Conservation (phyloP, 2,888 invertebrate genomes). For the Polymixis flavicincta region DNA sequence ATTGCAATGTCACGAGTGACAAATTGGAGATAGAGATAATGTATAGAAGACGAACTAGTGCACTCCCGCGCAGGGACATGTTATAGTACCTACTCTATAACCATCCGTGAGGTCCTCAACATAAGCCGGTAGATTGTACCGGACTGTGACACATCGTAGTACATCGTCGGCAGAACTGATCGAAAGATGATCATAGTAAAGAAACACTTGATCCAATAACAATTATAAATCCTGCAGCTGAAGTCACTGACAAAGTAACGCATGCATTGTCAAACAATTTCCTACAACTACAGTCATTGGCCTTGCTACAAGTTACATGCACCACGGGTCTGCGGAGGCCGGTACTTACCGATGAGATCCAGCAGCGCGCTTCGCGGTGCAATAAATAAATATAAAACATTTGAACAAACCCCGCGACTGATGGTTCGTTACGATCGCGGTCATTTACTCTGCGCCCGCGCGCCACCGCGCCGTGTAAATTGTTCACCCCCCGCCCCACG, state of each 20-base stretch:
- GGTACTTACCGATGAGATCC: background rate
- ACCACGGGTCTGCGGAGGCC: background rate
- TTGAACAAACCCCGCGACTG: constrained; percentile 58
- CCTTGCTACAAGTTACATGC: background rate
- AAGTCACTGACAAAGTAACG: background rate
- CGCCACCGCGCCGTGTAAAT: constrained; percentile 57
- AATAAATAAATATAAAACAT: constrained; percentile 50
- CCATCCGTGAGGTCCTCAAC: background rate
- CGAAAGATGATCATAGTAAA: background rate
- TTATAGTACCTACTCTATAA: background rate
- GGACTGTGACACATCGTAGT: no score
- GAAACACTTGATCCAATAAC: background rate
- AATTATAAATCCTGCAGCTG: no score
- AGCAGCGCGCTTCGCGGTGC: constrained; percentile 4
- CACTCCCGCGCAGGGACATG: background rate
- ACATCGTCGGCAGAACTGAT: background rate
- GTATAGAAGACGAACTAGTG: background rate
- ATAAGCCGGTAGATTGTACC: background rate
- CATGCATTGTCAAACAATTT: background rate
- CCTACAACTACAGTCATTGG: background rate
- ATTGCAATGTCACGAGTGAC: background rate
- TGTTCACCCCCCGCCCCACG: constrained; percentile 30
- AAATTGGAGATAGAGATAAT: background rate
- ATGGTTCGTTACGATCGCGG: constrained; percentile 61
- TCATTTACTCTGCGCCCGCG: constrained; percentile 62